phyloP scores from a whole-genome alignment of 2,797 vertebrate genomes.

The Falco biarmicus region DNA sequence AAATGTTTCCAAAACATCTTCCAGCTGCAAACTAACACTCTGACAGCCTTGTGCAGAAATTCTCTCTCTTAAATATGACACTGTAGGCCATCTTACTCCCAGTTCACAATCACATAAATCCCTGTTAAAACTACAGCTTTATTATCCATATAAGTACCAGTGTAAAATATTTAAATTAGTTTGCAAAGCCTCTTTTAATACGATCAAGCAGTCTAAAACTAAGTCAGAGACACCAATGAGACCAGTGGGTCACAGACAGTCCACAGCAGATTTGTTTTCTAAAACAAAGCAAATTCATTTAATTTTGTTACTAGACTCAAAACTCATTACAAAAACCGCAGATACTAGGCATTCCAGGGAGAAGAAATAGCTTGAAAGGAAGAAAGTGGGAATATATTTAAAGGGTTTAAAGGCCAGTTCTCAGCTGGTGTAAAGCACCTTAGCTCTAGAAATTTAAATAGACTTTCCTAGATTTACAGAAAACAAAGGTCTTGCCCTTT shows the following conservation, averaged over 20 bases:
- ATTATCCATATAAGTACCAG: not conserved
- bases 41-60: not conserved
- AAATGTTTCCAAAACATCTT: constrained; percentile 6
- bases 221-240: not conserved
- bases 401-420: not conserved
- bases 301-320: not conserved
- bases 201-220: not conserved
- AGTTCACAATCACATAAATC: not conserved
- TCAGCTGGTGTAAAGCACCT: not conserved
- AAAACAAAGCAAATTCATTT: not conserved
- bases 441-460: not conserved
- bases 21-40: not conserved
- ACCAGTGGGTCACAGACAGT: not conserved
- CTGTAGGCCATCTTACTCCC: not conserved
- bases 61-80: not conserved
- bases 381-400: not conserved
- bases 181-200: not conserved
- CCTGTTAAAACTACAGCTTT: constrained; percentile 7
- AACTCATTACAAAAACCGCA: not conserved
- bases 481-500: not conserved
- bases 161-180: constrained; percentile 22
- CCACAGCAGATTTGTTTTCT: not conserved
- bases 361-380: not conserved
- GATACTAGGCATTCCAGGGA: not conserved
- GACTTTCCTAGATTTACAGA: not conserved